phyloP scores from a whole-genome alignment of 2,113 vertebrate genomes.

The Apus apus region DNA sequence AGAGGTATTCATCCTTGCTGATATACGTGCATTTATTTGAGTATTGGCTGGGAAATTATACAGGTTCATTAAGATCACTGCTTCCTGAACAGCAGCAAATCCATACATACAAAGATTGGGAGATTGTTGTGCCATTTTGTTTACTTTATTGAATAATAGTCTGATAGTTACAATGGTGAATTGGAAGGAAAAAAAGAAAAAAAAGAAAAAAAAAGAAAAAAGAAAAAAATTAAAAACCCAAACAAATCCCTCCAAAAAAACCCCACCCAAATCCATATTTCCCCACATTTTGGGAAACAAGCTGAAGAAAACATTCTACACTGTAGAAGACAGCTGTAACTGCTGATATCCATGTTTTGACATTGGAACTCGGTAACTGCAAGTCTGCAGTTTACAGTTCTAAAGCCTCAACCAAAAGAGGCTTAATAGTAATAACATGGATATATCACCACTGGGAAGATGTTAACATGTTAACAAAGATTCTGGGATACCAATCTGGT shows the following conservation, averaged over 20 bases:
- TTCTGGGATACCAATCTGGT: conserved; percentile 69
- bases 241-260: neutral
- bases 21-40: neutral
- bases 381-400: conserved; percentile 37
- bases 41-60: neutral
- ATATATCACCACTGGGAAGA: conserved; percentile 54
- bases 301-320: conserved; percentile 77
- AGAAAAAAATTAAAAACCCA: neutral
- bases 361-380: conserved; percentile 24
- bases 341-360: conserved; percentile 67
- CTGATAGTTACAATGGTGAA: conserved; percentile 72
- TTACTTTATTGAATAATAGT: conserved; percentile 78
- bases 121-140: conserved; percentile 57
- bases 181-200: conserved; percentile 5
- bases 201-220: neutral
- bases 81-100: neutral
- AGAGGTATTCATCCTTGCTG: neutral
- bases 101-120: conserved; percentile 31
- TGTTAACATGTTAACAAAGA: conserved; percentile 43
- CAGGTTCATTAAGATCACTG: neutral
- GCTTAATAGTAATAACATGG: conserved; percentile 57
- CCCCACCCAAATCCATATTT: neutral
- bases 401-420: conserved; percentile 67
- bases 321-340: conserved; percentile 77
- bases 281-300: conserved; percentile 75